These are phyloP conservation scores for Thalassophryne amazonica DNA, from an alignment of 2,797 vertebrate genomes.

Conservation along the genomic window DNA sequence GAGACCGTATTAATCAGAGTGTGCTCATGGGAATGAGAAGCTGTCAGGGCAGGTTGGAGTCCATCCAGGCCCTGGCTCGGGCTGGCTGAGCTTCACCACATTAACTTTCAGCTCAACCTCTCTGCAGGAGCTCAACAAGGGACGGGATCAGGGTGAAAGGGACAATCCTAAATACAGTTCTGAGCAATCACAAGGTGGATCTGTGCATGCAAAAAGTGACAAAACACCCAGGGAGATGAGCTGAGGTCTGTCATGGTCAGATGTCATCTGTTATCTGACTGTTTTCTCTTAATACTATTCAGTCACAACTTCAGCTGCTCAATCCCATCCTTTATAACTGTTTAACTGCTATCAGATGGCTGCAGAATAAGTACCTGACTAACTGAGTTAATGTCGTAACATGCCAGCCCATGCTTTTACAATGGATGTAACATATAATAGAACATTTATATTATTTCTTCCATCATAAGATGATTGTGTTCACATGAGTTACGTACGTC, in stretches of 20 bases:
- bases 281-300: background rate
- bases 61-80: slow-evolving; percentile 7
- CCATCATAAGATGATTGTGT: no score
- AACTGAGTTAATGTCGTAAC: background rate
- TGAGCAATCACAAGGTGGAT: background rate
- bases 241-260: no score
- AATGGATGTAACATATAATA: background rate
- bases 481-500: no score
- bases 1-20: background rate
- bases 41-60: slow-evolving; percentile 7
- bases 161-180: slow-evolving; percentile 10
- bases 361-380: slow-evolving; percentile 15
- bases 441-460: no score
- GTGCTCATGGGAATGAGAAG: background rate
- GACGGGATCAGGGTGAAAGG: slow-evolving; percentile 27
- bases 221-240: no score
- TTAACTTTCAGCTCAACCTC: slow-evolving; percentile 31
- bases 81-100: slow-evolving; percentile 10
- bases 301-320: slow-evolving; percentile 16
- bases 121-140: slow-evolving; percentile 12
- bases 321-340: slow-evolving; percentile 17
- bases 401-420: background rate
- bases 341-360: slow-evolving; percentile 49
- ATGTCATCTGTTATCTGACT: background rate
- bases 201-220: no score